A percentile compares a stretch with the other conserved stretches of the same genome.
These are phyloP conservation scores for Pipa parva DNA, from an alignment of 2,113 vertebrate species.

Conservation along the genomic window DNA sequence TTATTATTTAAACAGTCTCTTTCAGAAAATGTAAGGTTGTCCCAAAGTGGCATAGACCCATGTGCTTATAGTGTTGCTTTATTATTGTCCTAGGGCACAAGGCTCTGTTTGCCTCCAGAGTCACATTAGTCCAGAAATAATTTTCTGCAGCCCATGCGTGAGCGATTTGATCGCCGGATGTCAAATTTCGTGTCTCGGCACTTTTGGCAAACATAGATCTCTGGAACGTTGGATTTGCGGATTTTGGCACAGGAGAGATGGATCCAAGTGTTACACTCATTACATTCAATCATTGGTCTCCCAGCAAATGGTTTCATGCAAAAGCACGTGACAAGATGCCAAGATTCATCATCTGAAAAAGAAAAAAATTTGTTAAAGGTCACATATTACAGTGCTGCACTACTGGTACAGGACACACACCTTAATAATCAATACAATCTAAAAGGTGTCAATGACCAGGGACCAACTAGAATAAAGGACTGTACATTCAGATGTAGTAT, in stretches of 20 bases:
- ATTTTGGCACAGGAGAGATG: slow-evolving; percentile 97
- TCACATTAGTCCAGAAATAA: slow-evolving; percentile 81
- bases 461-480: no score
- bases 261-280: slow-evolving; percentile 93
- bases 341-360: slow-evolving; percentile 86
- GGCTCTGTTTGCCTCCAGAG: neutral
- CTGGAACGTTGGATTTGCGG: slow-evolving; percentile 93
- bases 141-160: slow-evolving; percentile 82
- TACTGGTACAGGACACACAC: no score
- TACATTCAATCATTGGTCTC: slow-evolving; percentile 96
- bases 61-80: neutral
- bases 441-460: no score
- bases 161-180: slow-evolving; percentile 89
- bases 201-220: slow-evolving; percentile 92
- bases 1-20: neutral
- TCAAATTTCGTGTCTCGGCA: slow-evolving; percentile 89
- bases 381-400: no score
- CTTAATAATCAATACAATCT: no score
- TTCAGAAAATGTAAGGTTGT: neutral
- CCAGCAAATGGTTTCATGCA: slow-evolving; percentile 97
- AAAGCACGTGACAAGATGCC: slow-evolving; percentile 97
- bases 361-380: no score
- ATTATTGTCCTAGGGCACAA: slow-evolving; percentile 2
- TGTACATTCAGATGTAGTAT: no score
- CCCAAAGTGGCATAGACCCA: neutral